Evolutionary conservation across 92 coral and sea anemone species (phyloP).

Genomic region (Epizoanthus stellaris): DNA sequence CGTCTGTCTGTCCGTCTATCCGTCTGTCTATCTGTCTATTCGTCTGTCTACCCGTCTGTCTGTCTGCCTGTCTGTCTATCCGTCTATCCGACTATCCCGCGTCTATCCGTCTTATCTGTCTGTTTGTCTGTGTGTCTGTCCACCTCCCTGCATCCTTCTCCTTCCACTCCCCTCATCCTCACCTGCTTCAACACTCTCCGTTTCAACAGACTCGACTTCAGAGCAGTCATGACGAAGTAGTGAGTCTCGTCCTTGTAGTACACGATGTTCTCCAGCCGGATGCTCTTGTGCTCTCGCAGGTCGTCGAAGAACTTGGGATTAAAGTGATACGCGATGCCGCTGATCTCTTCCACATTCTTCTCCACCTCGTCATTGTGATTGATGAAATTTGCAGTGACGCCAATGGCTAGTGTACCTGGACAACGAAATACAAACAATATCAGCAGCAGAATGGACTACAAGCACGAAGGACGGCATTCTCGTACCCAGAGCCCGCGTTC

Average conservation of each 20-base stretch:
- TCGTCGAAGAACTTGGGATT: slow-evolving; percentile 92
- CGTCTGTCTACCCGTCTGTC: too few relatives aligned
- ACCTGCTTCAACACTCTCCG: slow-evolving; percentile 90
- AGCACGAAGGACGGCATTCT: not conserved
- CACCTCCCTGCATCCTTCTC: not conserved
- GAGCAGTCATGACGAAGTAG: slow-evolving; percentile 97
- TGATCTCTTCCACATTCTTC: slow-evolving; percentile 84
- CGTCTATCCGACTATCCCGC: too few relatives aligned
- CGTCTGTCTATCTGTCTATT: too few relatives aligned
- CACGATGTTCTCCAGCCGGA: slow-evolving; percentile 92
- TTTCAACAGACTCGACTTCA: slow-evolving; percentile 83
- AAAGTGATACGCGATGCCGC: slow-evolving; percentile 96
- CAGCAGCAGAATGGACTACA: not conserved
- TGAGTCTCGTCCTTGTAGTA: slow-evolving; percentile 98
- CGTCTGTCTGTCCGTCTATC: too few relatives aligned
- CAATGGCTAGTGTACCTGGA: slow-evolving; percentile 92
- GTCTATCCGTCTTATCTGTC: not conserved
- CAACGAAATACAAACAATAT: not conserved
- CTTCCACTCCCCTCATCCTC: not conserved
- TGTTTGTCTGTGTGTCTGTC: not conserved
- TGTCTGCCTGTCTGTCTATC: too few relatives aligned
- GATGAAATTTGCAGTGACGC: slow-evolving; percentile 92
- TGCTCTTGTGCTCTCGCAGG: slow-evolving; percentile 70
- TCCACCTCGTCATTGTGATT: slow-evolving; percentile 83
- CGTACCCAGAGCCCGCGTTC: too few relatives aligned